Percentiles rank a stretch among this genome's conserved stretches.
Evolutionary conservation across 1,140 invertebrate species (phyloP).

Genomic region (Sminthurides bifidus): DNA sequence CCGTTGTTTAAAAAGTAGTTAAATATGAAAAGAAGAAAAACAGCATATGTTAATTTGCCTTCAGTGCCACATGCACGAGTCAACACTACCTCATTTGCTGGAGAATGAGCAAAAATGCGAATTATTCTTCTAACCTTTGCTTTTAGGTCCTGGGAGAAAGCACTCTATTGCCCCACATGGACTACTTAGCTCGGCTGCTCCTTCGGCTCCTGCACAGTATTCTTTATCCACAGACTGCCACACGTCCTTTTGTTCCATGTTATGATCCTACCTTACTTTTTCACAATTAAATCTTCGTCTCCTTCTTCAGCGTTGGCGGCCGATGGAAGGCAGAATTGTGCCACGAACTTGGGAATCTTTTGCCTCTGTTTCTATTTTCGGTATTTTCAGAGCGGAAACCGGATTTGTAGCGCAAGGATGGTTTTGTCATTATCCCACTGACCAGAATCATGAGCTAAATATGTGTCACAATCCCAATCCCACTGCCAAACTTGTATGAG

Average conservation of each 20-base stretch:
- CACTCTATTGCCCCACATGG: conserved; percentile 10
- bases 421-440: too few relatives aligned
- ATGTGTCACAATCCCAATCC: too few relatives aligned
- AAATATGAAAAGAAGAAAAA: too few relatives aligned
- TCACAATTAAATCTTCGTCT: not conserved
- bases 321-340: not conserved
- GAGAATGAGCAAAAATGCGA: too few relatives aligned
- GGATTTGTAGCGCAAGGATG: not conserved
- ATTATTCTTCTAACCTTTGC: not conserved
- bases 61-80: too few relatives aligned
- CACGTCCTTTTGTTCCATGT: conserved; percentile 14
- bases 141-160: not conserved
- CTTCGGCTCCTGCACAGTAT: not conserved
- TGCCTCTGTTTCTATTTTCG: not conserved
- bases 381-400: not conserved
- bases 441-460: too few relatives aligned
- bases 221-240: conserved; percentile 19
- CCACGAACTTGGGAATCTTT: not conserved
- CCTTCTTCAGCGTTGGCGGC: not conserved
- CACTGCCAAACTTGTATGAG: too few relatives aligned
- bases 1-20: too few relatives aligned
- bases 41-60: too few relatives aligned
- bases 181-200: too few relatives aligned
- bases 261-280: conserved; percentile 10
- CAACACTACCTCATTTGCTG: too few relatives aligned